These are phyloP conservation scores for Drosophila sordidula DNA, from an alignment of 2,888 invertebrate species.

Conservation along the genomic window DNA sequence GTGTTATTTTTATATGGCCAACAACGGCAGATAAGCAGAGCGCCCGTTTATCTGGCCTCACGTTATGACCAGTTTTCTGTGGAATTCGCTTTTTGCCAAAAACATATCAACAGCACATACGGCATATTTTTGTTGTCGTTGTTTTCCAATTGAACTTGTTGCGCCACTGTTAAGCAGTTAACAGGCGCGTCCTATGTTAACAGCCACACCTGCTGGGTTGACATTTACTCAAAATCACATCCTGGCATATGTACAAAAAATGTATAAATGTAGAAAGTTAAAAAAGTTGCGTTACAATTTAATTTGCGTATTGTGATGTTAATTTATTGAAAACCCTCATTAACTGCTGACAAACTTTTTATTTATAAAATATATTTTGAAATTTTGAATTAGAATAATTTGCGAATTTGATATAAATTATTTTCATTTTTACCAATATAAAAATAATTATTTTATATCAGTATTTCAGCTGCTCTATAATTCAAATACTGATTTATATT, in stretches of 20 bases:
- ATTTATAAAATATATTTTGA: too few relatives aligned
- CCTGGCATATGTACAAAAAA: background rate
- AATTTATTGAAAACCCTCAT: too few relatives aligned
- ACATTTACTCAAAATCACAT: conserved; percentile 8
- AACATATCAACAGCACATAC: conserved; percentile 29
- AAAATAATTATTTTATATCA: too few relatives aligned
- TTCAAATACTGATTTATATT: background rate
- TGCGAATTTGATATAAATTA: too few relatives aligned
- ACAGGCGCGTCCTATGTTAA: conserved; percentile 17
- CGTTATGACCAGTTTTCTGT: conserved; percentile 50
- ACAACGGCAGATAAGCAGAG: conserved; percentile 52
- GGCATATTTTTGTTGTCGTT: conserved; percentile 3
- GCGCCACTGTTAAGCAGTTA: conserved; percentile 24
- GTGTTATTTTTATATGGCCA: conserved; percentile 46
- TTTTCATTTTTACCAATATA: too few relatives aligned
- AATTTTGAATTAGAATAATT: too few relatives aligned
- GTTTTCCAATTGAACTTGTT: conserved; percentile 18
- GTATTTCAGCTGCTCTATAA: too few relatives aligned
- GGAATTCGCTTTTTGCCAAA: conserved; percentile 40
- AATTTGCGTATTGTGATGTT: too few relatives aligned
- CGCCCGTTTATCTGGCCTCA: conserved; percentile 44
- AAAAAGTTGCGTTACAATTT: too few relatives aligned
- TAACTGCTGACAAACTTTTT: too few relatives aligned
- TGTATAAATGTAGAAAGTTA: too few relatives aligned
- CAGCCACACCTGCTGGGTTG: conserved; percentile 18